Evolutionary conservation across 2,797 vertebrate species (phyloP).

Genomic region (Hephaestus fuliginosus): DNA sequence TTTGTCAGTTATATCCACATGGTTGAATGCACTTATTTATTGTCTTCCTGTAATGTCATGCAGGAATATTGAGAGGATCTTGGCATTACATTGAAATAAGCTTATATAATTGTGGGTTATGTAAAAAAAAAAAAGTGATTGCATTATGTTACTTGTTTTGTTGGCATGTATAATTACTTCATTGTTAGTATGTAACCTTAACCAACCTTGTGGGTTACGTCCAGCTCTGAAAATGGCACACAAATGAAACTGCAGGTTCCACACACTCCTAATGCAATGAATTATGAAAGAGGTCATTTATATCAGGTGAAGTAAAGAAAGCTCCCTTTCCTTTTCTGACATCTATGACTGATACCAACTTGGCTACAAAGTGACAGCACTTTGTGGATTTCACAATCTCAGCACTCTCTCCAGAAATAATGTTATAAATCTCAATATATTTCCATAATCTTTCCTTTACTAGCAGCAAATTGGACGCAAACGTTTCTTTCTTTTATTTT

Average conservation of each 20-base stretch:
- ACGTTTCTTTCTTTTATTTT: not conserved
- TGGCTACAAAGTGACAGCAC: slow-evolving; percentile 19
- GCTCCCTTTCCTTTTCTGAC: slow-evolving; percentile 44
- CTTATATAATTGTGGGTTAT: slow-evolving; percentile 10
- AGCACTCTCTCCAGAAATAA: slow-evolving; percentile 53
- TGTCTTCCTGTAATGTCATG: too few species aligned
- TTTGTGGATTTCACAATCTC: slow-evolving; percentile 48
- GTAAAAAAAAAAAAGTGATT: slow-evolving; percentile 18
- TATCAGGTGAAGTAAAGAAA: slow-evolving; percentile 27
- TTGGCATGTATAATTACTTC: slow-evolving; percentile 14
- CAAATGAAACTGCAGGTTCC: slow-evolving; percentile 11
- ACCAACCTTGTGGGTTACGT: slow-evolving; percentile 1
- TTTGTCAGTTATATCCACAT: too few species aligned
- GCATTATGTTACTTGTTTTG: slow-evolving; percentile 4
- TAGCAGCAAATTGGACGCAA: slow-evolving; percentile 35
- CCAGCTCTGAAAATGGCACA: slow-evolving; percentile 14
- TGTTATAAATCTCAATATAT: slow-evolving; percentile 59
- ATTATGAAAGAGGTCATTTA: slow-evolving; percentile 31
- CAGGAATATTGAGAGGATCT: not conserved
- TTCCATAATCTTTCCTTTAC: slow-evolving; percentile 59
- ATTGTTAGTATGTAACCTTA: slow-evolving; percentile 21
- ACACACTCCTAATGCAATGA: slow-evolving; percentile 24
- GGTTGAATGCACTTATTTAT: too few species aligned
- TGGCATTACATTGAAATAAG: slow-evolving; percentile 15
- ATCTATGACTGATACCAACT: slow-evolving; percentile 49